A percentile compares a stretch with the other conserved stretches of the same genome.
phyloP scores from a whole-genome alignment of 2,797 vertebrate genomes.

The Decapterus maruadsi region DNA sequence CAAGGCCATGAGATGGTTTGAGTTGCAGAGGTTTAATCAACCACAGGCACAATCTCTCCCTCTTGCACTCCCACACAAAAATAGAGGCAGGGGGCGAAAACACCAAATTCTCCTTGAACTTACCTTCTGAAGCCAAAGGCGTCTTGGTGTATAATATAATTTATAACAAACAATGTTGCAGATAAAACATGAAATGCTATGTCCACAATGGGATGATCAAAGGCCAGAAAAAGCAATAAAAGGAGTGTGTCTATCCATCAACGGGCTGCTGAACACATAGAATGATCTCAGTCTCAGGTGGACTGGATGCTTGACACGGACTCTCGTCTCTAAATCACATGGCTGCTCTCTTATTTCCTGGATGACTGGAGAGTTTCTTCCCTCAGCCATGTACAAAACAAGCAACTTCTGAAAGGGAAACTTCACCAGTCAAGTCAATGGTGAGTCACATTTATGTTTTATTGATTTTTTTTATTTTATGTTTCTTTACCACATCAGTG shows the following conservation, averaged over 20 bases:
- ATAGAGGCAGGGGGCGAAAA: neutral
- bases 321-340: conserved; percentile 72
- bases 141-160: conserved; percentile 39
- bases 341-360: conserved; percentile 82
- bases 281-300: conserved; percentile 77
- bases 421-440: conserved; percentile 68
- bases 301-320: conserved; percentile 62
- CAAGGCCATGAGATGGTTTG: conserved; percentile 69
- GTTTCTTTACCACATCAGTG: conserved; percentile 37
- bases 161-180: conserved; percentile 56
- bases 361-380: conserved; percentile 77
- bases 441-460: conserved; percentile 64
- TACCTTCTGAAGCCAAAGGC: conserved; percentile 30
- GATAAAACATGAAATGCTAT: conserved; percentile 67
- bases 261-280: conserved; percentile 66
- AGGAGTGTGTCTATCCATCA: conserved; percentile 74
- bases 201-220: conserved; percentile 77
- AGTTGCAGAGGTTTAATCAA: conserved; percentile 71
- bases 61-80: conserved; percentile 22
- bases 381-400: conserved; percentile 69
- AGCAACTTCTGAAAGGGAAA: conserved; percentile 72
- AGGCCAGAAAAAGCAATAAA: conserved; percentile 78
- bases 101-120: conserved; percentile 59
- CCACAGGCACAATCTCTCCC: conserved; percentile 51
- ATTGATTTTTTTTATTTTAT: conserved; percentile 57